Conservation (phyloP, 2,888 invertebrate genomes). For the Hydroisotoma schaefferi region DNA sequence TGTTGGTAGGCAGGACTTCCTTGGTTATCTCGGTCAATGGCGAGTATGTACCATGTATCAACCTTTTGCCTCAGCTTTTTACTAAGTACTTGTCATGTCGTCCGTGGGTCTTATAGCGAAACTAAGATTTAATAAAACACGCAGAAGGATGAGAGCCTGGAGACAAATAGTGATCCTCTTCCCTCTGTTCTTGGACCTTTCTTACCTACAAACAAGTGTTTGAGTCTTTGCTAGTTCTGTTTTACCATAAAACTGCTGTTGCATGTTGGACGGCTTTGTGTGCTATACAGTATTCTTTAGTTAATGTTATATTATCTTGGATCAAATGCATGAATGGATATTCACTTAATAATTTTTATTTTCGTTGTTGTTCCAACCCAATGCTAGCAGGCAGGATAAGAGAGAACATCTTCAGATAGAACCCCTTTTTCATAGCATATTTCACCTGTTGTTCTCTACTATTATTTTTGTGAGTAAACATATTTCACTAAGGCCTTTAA, state of each 20-base stretch:
- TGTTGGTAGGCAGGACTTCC: too few species aligned
- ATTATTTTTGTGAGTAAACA: too few species aligned
- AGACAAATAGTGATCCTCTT: not conserved
- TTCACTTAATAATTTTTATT: slow-evolving; percentile 9
- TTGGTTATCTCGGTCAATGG: too few species aligned
- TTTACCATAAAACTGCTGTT: too few species aligned
- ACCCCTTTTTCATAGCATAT: slow-evolving; percentile 37
- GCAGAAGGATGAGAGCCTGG: not conserved
- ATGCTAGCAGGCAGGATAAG: not conserved
- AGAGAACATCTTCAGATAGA: slow-evolving; percentile 31
- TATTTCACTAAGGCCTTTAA: too few species aligned
- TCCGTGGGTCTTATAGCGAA: not conserved
- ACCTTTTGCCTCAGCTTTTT: not conserved
- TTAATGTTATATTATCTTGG: slow-evolving; percentile 3
- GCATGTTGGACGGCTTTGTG: too few species aligned
- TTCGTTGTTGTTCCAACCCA: not conserved
- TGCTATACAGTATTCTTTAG: too few species aligned
- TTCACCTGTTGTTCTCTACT: slow-evolving; percentile 24
- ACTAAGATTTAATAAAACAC: slow-evolving; percentile 12
- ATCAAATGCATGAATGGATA: slow-evolving; percentile 14
- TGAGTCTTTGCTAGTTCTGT: too few species aligned
- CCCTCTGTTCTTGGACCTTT: not conserved
- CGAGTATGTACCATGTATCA: too few species aligned
- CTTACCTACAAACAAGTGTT: not conserved
- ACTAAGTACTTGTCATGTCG: slow-evolving; percentile 11